Evolutionary conservation across 1,140 invertebrate species (phyloP), one percentile per base, ranked within the genome.

Genomic region (Pseudomyrmex gracilis): DNA sequence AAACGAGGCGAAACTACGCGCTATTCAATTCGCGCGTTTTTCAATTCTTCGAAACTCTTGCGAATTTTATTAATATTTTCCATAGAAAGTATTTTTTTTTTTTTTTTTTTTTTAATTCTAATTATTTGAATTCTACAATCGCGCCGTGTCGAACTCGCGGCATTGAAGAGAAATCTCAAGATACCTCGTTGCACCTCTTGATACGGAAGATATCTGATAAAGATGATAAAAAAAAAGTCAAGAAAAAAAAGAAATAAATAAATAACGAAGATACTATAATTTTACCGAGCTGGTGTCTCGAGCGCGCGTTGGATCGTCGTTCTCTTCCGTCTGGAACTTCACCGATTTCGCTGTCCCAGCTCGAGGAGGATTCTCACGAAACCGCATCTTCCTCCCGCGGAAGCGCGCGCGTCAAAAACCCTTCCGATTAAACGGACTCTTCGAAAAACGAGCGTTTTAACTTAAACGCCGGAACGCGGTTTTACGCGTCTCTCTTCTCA

Each of bases 401-500:
- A 43, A 47, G 13, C 15, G n/a, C 34, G n/a, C 47, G 7, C 47
- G 64, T 7, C 34, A 7, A 34, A 34, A 34, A 1, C 2, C 53
- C 51, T 67, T 57, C 17, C 22, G 24, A 22, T 5, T 20, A 13
- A 22, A 13, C 57, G n/a, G 9, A 49, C 45, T 58, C 34, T 70
- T 66, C n/a, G 45, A 58, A 24, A 34, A 45, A 20, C n/a, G 64
- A 67, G n/a, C 10, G 20, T 15, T 34, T 34, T 51, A 70, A 51
- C 47, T 60, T 71, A n/a, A n/a, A 43, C 70, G 49, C 64, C 7
- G 73, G n/a, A 20, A 53, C 45, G 13, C 22, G 64, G 47, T 57
- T 73, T 82, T 66, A 70, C 22, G 22, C 60, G 47, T n/a, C 5
- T 58, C n/a, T 55, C 47, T 71, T 67, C 57, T n/a, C 57, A 13